Conservation (phyloP, 2,113 vertebrate species). For the Arvicanthis niloticus region DNA sequence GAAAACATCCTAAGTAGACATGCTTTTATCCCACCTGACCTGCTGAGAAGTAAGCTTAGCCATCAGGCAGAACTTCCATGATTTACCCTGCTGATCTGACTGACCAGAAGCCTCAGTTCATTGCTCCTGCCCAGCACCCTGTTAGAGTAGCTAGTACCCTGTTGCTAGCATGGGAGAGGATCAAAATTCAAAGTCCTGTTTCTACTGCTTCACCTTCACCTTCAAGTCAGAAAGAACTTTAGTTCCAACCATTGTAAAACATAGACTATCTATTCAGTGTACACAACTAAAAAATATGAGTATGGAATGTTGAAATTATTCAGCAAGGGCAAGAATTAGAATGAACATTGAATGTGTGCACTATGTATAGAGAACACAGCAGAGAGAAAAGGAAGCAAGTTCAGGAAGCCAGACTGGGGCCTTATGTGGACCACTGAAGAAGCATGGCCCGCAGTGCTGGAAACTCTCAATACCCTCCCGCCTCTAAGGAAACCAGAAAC, state of each 20-base stretch:
- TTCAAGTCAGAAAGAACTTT: not conserved
- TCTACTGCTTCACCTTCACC: not conserved
- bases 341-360: not conserved
- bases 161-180: too few relatives aligned
- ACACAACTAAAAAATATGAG: not conserved
- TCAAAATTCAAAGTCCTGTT: not conserved
- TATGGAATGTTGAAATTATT: not conserved
- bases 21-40: not conserved
- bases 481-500: not conserved
- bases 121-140: not conserved
- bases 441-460: not conserved
- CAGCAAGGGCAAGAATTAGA: not conserved
- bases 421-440: too few relatives aligned
- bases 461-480: not conserved
- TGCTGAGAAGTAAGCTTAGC: not conserved
- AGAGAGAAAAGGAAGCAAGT: not conserved
- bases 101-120: not conserved
- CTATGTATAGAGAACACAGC: not conserved
- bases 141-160: not conserved
- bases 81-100: not conserved
- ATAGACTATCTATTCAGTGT: not conserved
- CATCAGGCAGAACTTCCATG: too few relatives aligned
- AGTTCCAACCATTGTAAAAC: not conserved
- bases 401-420: not conserved
- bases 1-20: not conserved